Percentiles rank a stretch among this genome's conserved stretches.
These are phyloP conservation scores for Anticlea derivata DNA, from an alignment of 2,888 invertebrate genomes.

Conservation along the genomic window DNA sequence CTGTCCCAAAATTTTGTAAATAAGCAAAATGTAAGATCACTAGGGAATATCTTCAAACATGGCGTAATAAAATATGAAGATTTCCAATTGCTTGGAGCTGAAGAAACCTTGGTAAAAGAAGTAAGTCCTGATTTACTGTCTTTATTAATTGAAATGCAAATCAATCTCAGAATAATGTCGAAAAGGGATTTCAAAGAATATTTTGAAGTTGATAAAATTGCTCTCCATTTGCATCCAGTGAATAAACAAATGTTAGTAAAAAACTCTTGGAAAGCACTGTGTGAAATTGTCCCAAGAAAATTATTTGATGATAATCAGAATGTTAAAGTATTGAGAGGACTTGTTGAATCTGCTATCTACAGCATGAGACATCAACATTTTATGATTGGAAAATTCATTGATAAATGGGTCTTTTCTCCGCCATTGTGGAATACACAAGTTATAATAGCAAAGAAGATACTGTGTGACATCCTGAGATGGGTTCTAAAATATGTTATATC, in stretches of 20 bases:
- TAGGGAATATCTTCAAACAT: conserved; percentile 48
- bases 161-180: conserved; percentile 50
- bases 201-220: conserved; percentile 39
- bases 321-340: conserved; percentile 57
- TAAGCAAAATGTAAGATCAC: conserved; percentile 72
- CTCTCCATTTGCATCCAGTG: conserved; percentile 44
- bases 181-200: conserved; percentile 62
- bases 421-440: conserved; percentile 50
- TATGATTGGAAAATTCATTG: conserved; percentile 44
- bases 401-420: conserved; percentile 60
- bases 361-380: conserved; percentile 72
- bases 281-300: conserved; percentile 59
- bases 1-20: conserved; percentile 66
- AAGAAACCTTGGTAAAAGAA: conserved; percentile 44
- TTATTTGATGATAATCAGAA: conserved; percentile 64
- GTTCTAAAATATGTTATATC: conserved; percentile 61
- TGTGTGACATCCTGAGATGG: conserved; percentile 56
- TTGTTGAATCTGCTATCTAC: conserved; percentile 54
- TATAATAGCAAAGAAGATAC: conserved; percentile 37
- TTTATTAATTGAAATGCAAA: conserved; percentile 47
- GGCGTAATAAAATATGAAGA: conserved; percentile 44
- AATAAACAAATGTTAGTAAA: conserved; percentile 55
- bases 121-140: conserved; percentile 44
- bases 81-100: conserved; percentile 43
- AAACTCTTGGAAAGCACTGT: conserved; percentile 52